Base-by-base conservation (phyloP, 2,113 vertebrate species). In the Mesembrinibis cayennensis region DNA sequence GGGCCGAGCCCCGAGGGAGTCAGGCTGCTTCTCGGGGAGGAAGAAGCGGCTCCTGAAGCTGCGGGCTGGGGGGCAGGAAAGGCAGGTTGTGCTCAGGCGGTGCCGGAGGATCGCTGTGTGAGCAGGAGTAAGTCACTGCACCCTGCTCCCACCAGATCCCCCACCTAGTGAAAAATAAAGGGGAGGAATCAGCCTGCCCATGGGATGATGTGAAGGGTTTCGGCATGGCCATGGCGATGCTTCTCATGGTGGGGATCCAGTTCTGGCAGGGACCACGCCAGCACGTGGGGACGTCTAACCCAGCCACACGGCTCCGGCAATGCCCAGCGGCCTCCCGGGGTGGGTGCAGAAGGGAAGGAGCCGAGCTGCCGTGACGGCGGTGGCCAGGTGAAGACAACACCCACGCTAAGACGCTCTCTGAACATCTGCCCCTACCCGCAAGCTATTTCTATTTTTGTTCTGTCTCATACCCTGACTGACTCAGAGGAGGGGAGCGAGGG, bases 361-460 rank as follows among this genome's bases (percentile, higher is more conserved):
- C 34, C 1, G 0, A 45, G 45, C 62, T 55, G 78, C 36, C 1
- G 0, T 34, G 62, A 13, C 27, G 1, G 73, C 18, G 1, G 66
- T 7, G 59, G 47, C 93, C 94, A 95, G 82, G 82, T 91, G 88
- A 89, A 76, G 70, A 8, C 40, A 83, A 52, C 77, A 21, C 89
- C 83, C 89, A 80, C 77, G 5, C 89, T 49, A 55, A 87, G 56
- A 59, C 9, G 1, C 2, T 2, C 42, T 5, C 29, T 16, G 87
- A 96, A 87, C 94, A 95, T 89, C 89, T 95, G 96, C 86, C 86
- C 63, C 93, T 86, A 44, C 90, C 72, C 96, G 84, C 90, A 45
- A 70, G 50, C 79, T 73, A 11, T 55, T 82, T 82, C 94, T 95
- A 65, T 86, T 93, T 91, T 52, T 67, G 65, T 45, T 84, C 73